Base-by-base conservation (phyloP, 53 echinoderm and acorn worm genomes). In the Mesocentrotus franciscanus region DNA sequence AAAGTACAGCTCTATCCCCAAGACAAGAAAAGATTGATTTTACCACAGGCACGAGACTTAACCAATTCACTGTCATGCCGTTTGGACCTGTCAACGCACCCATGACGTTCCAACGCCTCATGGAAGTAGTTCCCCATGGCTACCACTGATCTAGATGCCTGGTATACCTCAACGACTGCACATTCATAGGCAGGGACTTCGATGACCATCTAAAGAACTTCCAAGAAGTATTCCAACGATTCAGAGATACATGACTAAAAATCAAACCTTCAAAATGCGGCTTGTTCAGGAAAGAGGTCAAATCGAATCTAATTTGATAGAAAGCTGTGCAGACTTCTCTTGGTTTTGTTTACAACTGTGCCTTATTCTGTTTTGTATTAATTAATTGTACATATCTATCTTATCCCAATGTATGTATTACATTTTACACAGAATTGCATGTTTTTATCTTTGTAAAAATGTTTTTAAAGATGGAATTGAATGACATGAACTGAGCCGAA, bases 151-250 rank as follows among this genome's bases (percentile, higher is more conserved):
- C 93, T 6, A 96, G 92, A 61, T 93, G 90, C 83, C 74, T 96
- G 35, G 95, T 96, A 2, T 97, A 97, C 72, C 76, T 97, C 1
- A 95, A 96, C 78, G 97, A 97, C 74, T 85, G 96, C 16, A 96
- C 97, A 29, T 91, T 97, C 18, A 94, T 97, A 24, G 97, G 96
- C 9, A 97, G 85, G 61, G 29, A 72, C 10, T 97, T 98, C 32
- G 61, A 95, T 22, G 96, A 97, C 32, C 94, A 98, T 29, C 76
- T 98, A 66, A 42, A 30, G 24, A 97, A 97, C 60, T 85, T 97
- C 35, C 89, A 95, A 56, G 83, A 97, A 66, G 97, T 97, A 34
- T 90, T 96, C 30, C 68, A 70, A 10, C 84, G 96, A 4, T 62
- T 94, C 26, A 22, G 91, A 56, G 90, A 90, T 4, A 94, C 90